Evolutionary conservation across 1,140 invertebrate genomes (phyloP).

Genomic region (Drosophila varians): DNA sequence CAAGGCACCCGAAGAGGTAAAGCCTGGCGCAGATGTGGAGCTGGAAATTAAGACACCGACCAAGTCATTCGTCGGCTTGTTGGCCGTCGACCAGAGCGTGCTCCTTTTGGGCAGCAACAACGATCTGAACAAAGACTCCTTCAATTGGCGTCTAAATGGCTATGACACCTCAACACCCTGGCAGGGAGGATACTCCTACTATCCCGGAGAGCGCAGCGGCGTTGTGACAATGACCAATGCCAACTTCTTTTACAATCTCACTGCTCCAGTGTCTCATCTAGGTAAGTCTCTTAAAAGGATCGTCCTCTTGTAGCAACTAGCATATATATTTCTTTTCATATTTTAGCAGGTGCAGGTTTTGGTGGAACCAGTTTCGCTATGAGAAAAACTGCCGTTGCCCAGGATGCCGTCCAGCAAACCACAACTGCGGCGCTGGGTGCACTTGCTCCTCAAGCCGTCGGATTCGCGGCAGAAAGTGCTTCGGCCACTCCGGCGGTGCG

Average conservation of each 20-base stretch:
- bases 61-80: slow-evolving; percentile 92
- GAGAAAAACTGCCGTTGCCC: slow-evolving; percentile 34
- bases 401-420: not conserved
- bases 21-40: slow-evolving; percentile 89
- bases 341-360: slow-evolving; percentile 21
- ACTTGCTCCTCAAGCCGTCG: not conserved
- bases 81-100: slow-evolving; percentile 94
- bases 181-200: slow-evolving; percentile 76
- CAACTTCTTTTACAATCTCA: slow-evolving; percentile 72
- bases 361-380: slow-evolving; percentile 12
- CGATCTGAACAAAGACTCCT: slow-evolving; percentile 67
- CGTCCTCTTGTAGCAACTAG: not conserved
- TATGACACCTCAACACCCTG: slow-evolving; percentile 69
- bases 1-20: slow-evolving; percentile 84
- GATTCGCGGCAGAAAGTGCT: not conserved
- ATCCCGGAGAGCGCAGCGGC: slow-evolving; percentile 65
- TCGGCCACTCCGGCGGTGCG: slow-evolving; percentile 33
- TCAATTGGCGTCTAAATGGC: slow-evolving; percentile 76
- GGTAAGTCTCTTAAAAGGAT: slow-evolving; percentile 33
- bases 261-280: slow-evolving; percentile 23
- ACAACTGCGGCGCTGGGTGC: slow-evolving; percentile 4
- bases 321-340: not conserved
- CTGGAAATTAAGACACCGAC: slow-evolving; percentile 90
- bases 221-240: slow-evolving; percentile 79
- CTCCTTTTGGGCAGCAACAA: slow-evolving; percentile 85